Conservation (phyloP, 1,140 invertebrate species). For the Leucophenga varia region DNA sequence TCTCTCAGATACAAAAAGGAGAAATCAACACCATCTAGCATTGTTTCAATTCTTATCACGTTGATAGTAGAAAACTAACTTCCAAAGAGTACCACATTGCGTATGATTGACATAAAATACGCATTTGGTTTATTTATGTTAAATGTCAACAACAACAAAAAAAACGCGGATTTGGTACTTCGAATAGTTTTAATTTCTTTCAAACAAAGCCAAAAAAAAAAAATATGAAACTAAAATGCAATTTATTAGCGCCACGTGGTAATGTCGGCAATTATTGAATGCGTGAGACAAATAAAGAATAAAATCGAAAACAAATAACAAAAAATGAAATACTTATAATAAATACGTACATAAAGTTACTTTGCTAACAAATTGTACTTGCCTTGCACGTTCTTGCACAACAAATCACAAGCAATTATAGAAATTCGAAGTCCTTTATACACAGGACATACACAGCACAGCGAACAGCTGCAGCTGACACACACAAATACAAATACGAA, state of each 20-base stretch:
- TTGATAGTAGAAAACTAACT: too few relatives aligned
- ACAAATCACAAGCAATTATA: constrained; percentile 54
- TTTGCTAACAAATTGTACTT: constrained; percentile 44
- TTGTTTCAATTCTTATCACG: too few relatives aligned
- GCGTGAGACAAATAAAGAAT: constrained; percentile 53
- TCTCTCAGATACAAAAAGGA: too few relatives aligned
- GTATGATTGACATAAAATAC: too few relatives aligned
- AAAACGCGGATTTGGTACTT: too few relatives aligned
- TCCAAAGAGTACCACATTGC: too few relatives aligned
- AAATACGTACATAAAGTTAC: not conserved
- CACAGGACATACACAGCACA: constrained; percentile 35
- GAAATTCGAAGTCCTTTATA: too few relatives aligned
- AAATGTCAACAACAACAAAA: too few relatives aligned
- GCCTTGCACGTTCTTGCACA: constrained; percentile 45
- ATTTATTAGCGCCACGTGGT: constrained; percentile 50
- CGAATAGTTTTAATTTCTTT: too few relatives aligned
- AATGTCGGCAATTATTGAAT: constrained; percentile 51
- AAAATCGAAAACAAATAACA: constrained; percentile 31
- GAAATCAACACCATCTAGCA: too few relatives aligned
- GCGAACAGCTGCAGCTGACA: constrained; percentile 44
- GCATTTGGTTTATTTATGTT: too few relatives aligned
- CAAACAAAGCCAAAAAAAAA: too few relatives aligned
- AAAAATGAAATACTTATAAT: not conserved
- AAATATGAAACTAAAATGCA: constrained; percentile 14
- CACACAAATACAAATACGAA: constrained; percentile 4